phyloP scores from a whole-genome alignment of 2,888 invertebrate genomes.

The Apantesis nais region DNA sequence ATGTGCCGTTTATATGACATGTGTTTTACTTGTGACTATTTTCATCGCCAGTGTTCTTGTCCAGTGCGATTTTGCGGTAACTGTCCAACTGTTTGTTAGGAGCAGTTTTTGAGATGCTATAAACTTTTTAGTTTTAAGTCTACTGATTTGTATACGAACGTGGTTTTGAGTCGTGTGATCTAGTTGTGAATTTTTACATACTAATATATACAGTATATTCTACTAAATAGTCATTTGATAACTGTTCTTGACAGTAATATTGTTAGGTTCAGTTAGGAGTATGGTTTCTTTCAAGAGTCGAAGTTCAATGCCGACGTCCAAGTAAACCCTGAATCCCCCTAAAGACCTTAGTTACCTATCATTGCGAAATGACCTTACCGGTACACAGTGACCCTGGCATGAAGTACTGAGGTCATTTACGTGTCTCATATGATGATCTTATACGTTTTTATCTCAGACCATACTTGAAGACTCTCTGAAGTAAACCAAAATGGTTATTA shows the following conservation, averaged over 20 bases:
- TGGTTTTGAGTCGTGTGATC: neutral
- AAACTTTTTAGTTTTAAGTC: neutral
- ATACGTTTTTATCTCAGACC: neutral
- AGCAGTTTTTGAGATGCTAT: neutral
- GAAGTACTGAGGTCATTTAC: neutral
- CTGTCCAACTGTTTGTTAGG: neutral
- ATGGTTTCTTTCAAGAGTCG: neutral
- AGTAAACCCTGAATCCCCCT: neutral
- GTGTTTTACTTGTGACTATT: neutral
- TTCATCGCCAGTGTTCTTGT: neutral
- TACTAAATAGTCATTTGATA: neutral
- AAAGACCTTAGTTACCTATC: neutral
- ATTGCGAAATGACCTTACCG: neutral
- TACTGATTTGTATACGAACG: neutral
- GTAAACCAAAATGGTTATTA: neutral
- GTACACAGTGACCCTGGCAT: neutral
- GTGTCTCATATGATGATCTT: neutral
- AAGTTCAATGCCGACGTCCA: neutral
- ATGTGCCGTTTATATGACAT: neutral
- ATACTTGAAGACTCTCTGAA: neutral
- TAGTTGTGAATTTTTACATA: neutral
- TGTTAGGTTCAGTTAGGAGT: neutral
- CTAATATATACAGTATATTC: no score
- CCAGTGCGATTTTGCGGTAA: constrained; percentile 4
- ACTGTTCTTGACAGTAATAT: neutral